A percentile compares a stretch with the other conserved stretches of the same genome.
Conservation (phyloP, 1,140 invertebrate genomes). For the Rhyzopertha dominica region DNA sequence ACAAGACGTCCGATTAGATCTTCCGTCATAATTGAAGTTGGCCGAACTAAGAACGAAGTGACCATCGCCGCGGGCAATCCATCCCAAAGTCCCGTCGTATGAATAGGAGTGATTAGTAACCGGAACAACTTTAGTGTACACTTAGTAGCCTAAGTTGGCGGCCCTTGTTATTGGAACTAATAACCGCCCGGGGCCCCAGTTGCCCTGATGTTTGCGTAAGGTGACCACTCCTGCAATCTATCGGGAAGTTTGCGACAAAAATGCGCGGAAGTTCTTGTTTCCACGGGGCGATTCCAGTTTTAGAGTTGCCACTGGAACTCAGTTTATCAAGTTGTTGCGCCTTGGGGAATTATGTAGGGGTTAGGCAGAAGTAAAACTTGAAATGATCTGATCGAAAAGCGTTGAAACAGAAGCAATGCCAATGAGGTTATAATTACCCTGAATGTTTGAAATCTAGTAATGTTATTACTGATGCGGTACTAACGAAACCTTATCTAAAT, state of each 20-base stretch:
- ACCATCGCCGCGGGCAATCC: slow-evolving; percentile 24
- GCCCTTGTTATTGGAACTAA: slow-evolving; percentile 39
- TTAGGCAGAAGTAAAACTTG: no score
- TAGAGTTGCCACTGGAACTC: no score
- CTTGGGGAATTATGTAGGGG: no score
- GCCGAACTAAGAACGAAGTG: slow-evolving; percentile 29
- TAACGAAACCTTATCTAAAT: no score
- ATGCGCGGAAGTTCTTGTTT: neutral
- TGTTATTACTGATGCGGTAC: no score
- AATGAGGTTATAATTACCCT: no score
- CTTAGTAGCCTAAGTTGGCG: slow-evolving; percentile 30
- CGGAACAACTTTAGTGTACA: slow-evolving; percentile 30
- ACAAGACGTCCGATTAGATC: no score
- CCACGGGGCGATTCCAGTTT: no score
- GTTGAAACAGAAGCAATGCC: no score
- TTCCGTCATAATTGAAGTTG: slow-evolving; percentile 26
- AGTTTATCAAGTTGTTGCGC: no score
- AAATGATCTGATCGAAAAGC: no score
- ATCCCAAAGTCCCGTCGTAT: slow-evolving; percentile 19
- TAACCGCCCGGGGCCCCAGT: slow-evolving; percentile 29
- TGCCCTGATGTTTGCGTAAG: slow-evolving; percentile 34
- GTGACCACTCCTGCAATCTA: slow-evolving; percentile 32
- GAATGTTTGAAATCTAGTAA: no score
- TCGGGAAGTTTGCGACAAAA: slow-evolving; percentile 17
- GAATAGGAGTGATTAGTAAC: slow-evolving; percentile 38